These are phyloP conservation scores for Gobio occitaniae DNA, from an alignment of 2,797 vertebrate species.

Conservation along the genomic window DNA sequence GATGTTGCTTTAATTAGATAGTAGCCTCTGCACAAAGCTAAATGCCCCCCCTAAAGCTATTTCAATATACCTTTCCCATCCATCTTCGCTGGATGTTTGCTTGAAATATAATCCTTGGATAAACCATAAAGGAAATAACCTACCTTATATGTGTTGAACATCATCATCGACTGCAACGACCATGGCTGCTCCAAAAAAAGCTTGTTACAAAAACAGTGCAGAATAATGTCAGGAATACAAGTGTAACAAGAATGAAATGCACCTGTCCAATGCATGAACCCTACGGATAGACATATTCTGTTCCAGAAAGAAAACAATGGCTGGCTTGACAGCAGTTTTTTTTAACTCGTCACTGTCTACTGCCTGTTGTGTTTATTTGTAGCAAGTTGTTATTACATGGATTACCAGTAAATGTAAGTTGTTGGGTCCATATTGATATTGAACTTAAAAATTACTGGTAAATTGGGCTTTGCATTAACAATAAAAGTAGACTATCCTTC, in stretches of 20 bases:
- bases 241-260: not conserved
- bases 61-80: not conserved
- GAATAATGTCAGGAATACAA: not conserved
- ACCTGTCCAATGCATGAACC: not conserved
- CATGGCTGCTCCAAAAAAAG: not conserved
- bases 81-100: not conserved
- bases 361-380: slow-evolving; percentile 1
- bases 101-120: not conserved
- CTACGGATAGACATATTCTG: not conserved
- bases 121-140: not conserved
- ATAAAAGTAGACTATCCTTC: not conserved
- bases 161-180: not conserved
- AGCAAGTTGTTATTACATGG: not conserved
- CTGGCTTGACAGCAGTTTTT: not conserved
- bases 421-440: not conserved
- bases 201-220: not conserved
- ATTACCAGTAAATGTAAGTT: too few species aligned
- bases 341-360: not conserved
- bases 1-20: slow-evolving; percentile 31
- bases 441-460: not conserved
- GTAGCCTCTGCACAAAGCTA: not conserved
- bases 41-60: not conserved
- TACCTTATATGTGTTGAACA: not conserved
- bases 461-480: not conserved
- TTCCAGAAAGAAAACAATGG: not conserved